phyloP scores from a whole-genome alignment of 2,113 vertebrate species.

The Craseonycteris thonglongyai region DNA sequence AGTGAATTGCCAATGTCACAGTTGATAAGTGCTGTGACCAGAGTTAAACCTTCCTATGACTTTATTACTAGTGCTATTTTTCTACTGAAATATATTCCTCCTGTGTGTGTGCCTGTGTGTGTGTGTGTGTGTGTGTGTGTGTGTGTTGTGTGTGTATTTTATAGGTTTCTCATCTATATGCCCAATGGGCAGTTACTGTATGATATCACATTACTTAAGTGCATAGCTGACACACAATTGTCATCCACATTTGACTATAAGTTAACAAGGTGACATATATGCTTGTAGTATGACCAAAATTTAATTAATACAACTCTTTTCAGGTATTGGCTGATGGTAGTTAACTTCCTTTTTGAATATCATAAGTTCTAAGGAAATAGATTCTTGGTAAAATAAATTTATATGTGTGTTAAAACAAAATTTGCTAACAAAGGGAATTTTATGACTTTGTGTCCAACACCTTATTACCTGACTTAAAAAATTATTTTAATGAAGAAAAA shows the following conservation, averaged over 20 bases:
- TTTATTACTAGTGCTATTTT: not conserved
- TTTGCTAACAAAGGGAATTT: slow-evolving; percentile 10
- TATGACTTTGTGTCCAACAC: not conserved
- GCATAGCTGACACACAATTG: too few relatives aligned
- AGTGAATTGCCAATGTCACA: not conserved
- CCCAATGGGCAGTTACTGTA: not conserved
- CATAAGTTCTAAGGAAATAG: not conserved
- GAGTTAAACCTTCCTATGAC: not conserved
- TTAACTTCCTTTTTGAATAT: not conserved
- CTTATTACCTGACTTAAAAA: slow-evolving; percentile 22
- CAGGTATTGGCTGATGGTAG: not conserved
- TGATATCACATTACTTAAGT: not conserved
- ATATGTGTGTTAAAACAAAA: not conserved
- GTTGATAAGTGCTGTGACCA: not conserved
- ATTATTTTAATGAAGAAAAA: slow-evolving; percentile 19
- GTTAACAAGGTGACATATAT: not conserved
- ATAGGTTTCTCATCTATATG: not conserved
- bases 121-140: not conserved
- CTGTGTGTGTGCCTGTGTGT: not conserved
- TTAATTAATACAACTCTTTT: not conserved
- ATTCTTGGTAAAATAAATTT: not conserved
- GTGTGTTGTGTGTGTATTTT: not conserved
- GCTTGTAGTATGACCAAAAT: not conserved
- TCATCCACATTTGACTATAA: not conserved
- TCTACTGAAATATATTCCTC: not conserved